Evolutionary conservation across 1,140 invertebrate species (phyloP), one percentile per base, ranked within the genome.

Genomic region (Drosophila pseudoananassae): DNA sequence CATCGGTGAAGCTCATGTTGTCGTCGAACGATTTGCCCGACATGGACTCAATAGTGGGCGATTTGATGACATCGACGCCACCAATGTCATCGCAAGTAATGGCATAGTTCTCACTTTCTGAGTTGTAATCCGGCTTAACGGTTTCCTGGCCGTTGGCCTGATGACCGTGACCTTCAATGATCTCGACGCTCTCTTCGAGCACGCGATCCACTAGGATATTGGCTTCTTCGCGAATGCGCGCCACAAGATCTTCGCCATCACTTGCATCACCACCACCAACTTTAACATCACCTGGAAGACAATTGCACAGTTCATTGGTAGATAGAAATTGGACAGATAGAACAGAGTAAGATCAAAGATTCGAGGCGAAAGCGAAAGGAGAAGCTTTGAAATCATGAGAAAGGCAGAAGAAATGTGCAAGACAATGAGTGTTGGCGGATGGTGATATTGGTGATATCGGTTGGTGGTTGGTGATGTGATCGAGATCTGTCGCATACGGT

Each of bases 21-120:
- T 92, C 91, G 74, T 92, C 91, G 59, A 92, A 92, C 59, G 91
- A 92, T 90, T 91, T 92, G 55, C 91, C 91, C 29, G 91, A 92
- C 89, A 92, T 91, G 52, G 91, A 92, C 74, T 92, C 91, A 78
- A 92, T 92, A 25, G 91, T 92, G 55, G 91, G 91, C 72, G 91
- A 92, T 68, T 92, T 92, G 53, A 92, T 84, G 40, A 92, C 84
- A 81, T 92, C 91, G 60, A 91, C 81, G 55, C 91, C 90, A 60
- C 56, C 76, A 78, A 91, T 81, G 73, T 91, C 91, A 60, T 92
- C 91, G 58, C 91, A 92, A 64, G 90, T 92, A 17, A 92, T 92
- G 23, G 91, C 91, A 91, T 91, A 92, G 55, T 92, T 88, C 60
- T 92, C 91, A 89, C 91, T 92, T 61, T 92, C 91, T 36, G 91